Conservation (phyloP, 2,888 invertebrate genomes). For the Heliconius erato region DNA sequence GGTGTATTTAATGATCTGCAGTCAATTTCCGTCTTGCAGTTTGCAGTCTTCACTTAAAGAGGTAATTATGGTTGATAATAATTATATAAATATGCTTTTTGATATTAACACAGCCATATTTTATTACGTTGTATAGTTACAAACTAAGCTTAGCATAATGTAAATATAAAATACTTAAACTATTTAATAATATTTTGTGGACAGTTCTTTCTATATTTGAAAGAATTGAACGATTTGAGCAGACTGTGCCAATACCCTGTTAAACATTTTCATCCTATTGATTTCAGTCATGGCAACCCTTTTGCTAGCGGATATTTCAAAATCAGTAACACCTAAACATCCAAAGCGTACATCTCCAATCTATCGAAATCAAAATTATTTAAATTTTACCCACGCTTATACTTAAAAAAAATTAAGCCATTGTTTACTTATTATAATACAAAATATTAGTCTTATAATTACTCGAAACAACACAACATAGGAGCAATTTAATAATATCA, state of each 20-base stretch:
- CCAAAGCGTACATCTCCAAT: constrained; percentile 19
- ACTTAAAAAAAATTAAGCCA: constrained; percentile 18
- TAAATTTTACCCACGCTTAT: background rate
- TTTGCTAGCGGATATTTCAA: constrained; percentile 45
- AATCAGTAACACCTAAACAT: constrained; percentile 17
- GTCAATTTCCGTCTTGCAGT: constrained; percentile 60
- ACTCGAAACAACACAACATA: constrained; percentile 48
- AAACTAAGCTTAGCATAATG: constrained; percentile 55
- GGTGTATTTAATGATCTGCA: constrained; percentile 57
- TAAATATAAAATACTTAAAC: constrained; percentile 57
- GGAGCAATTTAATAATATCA: constrained; percentile 42
- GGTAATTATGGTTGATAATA: constrained; percentile 80
- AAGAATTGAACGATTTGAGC: constrained; percentile 67
- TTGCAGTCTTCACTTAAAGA: constrained; percentile 79
- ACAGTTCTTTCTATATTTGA: constrained; percentile 59
- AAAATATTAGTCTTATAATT: constrained; percentile 37
- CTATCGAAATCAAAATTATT: constrained; percentile 18
- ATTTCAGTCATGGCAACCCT: constrained; percentile 61
- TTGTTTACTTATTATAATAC: constrained; percentile 29
- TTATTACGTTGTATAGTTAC: constrained; percentile 62
- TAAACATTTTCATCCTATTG: constrained; percentile 50
- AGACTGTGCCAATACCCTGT: constrained; percentile 70
- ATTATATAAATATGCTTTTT: constrained; percentile 79
- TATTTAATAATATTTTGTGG: constrained; percentile 60
- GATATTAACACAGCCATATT: constrained; percentile 85